phyloP scores from a whole-genome alignment of 2,888 invertebrate genomes.

The Agrochola macilenta region DNA sequence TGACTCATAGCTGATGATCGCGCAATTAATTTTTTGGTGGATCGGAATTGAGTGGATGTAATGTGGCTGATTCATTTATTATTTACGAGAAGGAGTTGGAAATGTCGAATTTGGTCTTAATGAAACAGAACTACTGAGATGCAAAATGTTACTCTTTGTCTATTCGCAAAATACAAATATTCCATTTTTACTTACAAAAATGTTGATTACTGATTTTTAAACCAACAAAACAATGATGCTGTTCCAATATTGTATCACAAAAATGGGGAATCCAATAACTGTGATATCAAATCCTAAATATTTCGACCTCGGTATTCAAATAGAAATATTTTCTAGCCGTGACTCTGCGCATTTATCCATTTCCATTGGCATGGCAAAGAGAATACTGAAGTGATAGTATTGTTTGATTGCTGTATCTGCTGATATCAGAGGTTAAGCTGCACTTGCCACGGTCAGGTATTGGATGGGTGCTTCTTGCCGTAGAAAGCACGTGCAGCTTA shows the following conservation, averaged over 20 bases:
- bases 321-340: conserved; percentile 39
- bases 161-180: not conserved
- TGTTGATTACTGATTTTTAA: conserved; percentile 36
- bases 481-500: not conserved
- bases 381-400: not conserved
- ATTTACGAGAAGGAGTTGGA: not conserved
- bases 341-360: conserved; percentile 15
- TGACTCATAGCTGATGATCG: conserved; percentile 68
- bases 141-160: not conserved
- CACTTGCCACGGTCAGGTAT: not conserved
- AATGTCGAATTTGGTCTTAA: not conserved
- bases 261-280: conserved; percentile 43
- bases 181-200: not conserved
- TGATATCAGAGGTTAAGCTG: not conserved
- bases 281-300: conserved; percentile 28
- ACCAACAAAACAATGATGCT: conserved; percentile 24
- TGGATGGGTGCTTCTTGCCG: not conserved
- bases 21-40: conserved; percentile 64
- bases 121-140: not conserved
- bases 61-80: conserved; percentile 30
- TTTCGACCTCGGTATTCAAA: conserved; percentile 34
- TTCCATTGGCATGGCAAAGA: conserved; percentile 23
- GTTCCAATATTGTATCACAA: conserved; percentile 42
- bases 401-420: not conserved
- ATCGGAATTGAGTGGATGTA: conserved; percentile 27